These are phyloP conservation scores for Nicator chloris DNA, from an alignment of 2,113 vertebrate genomes.

Conservation along the genomic window DNA sequence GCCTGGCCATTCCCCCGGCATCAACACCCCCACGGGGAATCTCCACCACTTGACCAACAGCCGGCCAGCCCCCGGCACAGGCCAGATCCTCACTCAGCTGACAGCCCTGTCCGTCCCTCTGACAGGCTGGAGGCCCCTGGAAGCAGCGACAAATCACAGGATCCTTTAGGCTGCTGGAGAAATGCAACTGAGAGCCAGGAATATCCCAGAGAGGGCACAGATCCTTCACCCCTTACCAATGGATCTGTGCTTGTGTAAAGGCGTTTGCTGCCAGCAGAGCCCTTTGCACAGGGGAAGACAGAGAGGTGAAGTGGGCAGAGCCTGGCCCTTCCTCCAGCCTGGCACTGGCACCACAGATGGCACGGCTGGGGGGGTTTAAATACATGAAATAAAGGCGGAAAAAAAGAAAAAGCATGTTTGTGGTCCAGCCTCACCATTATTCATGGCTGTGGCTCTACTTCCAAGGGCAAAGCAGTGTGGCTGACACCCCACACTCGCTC, in stretches of 20 bases:
- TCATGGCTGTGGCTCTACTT: accelerated
- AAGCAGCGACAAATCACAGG: not conserved
- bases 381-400: accelerated
- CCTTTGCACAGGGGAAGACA: not conserved
- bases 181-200: not conserved
- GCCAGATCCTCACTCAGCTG: not conserved
- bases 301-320: not conserved
- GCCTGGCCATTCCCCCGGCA: not conserved
- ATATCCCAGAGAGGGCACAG: not conserved
- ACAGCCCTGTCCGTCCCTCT: not conserved
- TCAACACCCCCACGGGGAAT: not conserved
- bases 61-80: not conserved
- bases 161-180: not conserved
- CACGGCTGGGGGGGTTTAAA: not conserved
- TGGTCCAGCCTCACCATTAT: not conserved
- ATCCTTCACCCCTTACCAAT: not conserved
- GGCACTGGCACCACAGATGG: not conserved
- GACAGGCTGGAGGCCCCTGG: not conserved
- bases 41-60: not conserved
- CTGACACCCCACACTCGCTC: accelerated
- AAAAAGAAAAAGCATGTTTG: accelerated
- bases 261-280: not conserved
- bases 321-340: not conserved
- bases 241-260: not conserved
- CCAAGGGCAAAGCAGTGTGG: accelerated